Base-by-base conservation (phyloP, 2,888 invertebrate genomes). In the Megaustenia siamemsis region DNA sequence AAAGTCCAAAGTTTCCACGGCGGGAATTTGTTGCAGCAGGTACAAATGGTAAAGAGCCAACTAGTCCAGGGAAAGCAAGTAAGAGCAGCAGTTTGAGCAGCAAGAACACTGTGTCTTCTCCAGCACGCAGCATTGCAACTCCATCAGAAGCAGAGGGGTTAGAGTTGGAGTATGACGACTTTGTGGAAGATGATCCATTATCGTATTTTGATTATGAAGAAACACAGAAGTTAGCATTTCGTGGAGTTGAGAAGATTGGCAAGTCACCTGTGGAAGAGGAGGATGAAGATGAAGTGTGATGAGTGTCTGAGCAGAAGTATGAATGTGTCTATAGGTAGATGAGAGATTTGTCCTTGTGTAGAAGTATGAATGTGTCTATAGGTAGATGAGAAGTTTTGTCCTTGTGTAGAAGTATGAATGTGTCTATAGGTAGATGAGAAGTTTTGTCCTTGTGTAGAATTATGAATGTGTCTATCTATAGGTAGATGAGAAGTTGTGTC, bases 151-250 rank as follows among this genome's bases (percentile, higher is more conserved):
- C 86, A 3, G 90, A 88, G 18, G 88, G 88, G 32, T 76, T 88
- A 43, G 92, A 92, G 83, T 88, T 92, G 81, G 92, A 92, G 82
- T 92, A 92, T 85, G 92, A 92, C 80, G 92, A 92, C 71, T 92
- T 91, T 85, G 89, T 92, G 8, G 91, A 91, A 85, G 92, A 92
- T 84, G 92, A 92, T 84, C 91, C 92, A 6, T 87, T 91, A 69
- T 92, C 92, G 0, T 92, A 92, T 85, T 92, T 92, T 86, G 92
- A 92, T 85, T 90, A 90, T 8, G 87, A 90, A 73, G 91, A 91
- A 82, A 90, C 90, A 12, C 89, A 90, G 49, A 90, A 90, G 78
- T 87, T 92, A 35, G 90, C 90, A 18, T 92, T 91, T 89, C 90
- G 90, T 45, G 92, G 92, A 12, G 89, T 88, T 12, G 92, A 92